phyloP scores from a whole-genome alignment of 2,888 invertebrate species.

The Cryptosula pallasiana region DNA sequence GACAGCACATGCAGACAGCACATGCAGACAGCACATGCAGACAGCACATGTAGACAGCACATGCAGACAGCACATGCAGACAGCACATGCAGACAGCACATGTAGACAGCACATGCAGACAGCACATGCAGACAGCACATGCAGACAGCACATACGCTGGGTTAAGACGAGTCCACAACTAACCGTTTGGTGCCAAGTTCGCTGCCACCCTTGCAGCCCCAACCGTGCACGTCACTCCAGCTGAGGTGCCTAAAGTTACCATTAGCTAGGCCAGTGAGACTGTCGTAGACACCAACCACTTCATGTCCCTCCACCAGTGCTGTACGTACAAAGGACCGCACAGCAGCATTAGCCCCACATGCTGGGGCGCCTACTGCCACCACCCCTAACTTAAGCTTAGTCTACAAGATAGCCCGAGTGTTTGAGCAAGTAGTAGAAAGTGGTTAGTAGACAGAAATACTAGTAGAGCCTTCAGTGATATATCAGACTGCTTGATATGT shows the following conservation, averaged over 20 bases:
- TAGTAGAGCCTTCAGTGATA: too few relatives aligned
- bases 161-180: too few relatives aligned
- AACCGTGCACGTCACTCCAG: constrained; percentile 92
- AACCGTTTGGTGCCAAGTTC: constrained; percentile 85
- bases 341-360: constrained; percentile 98
- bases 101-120: not conserved
- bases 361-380: constrained; percentile 98
- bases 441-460: too few relatives aligned
- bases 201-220: constrained; percentile 94
- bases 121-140: not conserved
- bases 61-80: too few relatives aligned
- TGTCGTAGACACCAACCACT: constrained; percentile 89
- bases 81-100: too few relatives aligned
- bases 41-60: too few relatives aligned
- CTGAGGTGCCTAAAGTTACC: constrained; percentile 66
- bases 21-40: too few relatives aligned
- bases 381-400: constrained; percentile 72
- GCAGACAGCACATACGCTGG: too few relatives aligned
- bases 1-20: too few relatives aligned
- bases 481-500: too few relatives aligned
- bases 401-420: constrained; percentile 56
- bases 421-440: too few relatives aligned
- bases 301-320: constrained; percentile 90
- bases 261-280: constrained; percentile 85
- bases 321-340: constrained; percentile 92